Evolutionary conservation across 2,888 invertebrate genomes (phyloP), one percentile per base, ranked within the genome.

Genomic region (Amphipyra tragopoginis): DNA sequence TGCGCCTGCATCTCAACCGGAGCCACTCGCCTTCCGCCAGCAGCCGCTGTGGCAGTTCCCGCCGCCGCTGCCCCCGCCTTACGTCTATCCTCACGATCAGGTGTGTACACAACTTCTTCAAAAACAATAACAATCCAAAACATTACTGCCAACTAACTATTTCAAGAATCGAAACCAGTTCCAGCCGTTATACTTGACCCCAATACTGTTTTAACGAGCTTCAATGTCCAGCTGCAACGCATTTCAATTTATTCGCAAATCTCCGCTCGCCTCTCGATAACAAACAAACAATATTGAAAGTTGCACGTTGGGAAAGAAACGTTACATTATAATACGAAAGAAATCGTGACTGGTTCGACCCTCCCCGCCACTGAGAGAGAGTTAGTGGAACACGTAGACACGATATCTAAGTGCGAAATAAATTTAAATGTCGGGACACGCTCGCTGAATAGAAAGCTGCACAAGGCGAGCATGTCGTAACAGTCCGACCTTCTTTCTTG

Each of bases 41-140:
- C 96, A 96, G 92, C 96, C 97, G 82, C 95, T 97, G 89, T 98
- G 97, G 98, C 97, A 97, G 91, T 97, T 97, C 92, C 97, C 97
- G 87, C 97, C 97, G 84, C 97, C 97, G 91, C 96, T 96, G 90
- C 96, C 97, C 86, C 96, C 96, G 89, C 97, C 97, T 92, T 97
- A 97, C 95, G 95, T 97, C 96, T 97, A 95, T 94, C 90, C 93
- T 88, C 97, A 96, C 91, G 97, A 97, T 96, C 97, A 97, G 97
- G 98, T 98, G 94, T 94, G 96, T 95, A 85, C 80, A 66, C 33
- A 72, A 66, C 39, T 70, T 59, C 36, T 58, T 47, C 10, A 67
- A 69, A 82, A 79, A 70, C 64, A 65, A 65, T 55, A 72, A 66
- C 61, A 71, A 56, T 56, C 34, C 61, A 59, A 66, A 68, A 66